Evolutionary conservation across 2,113 vertebrate genomes (phyloP).

Genomic region (Pelobates fuscus): DNA sequence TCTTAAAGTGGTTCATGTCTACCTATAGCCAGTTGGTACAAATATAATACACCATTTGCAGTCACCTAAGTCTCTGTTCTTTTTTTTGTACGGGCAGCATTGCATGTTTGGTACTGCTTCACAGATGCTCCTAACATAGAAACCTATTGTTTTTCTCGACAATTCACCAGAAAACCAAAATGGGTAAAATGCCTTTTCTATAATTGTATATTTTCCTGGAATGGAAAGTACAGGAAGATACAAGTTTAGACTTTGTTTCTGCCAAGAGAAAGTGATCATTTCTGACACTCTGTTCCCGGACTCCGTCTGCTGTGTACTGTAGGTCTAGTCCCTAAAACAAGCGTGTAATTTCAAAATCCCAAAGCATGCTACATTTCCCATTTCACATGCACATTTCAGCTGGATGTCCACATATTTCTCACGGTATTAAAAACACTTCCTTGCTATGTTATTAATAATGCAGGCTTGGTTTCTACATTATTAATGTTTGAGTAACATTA

Average conservation of each 20-base stretch:
- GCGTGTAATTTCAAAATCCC: constrained; percentile 7
- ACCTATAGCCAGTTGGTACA: too few species aligned
- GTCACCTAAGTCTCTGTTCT: too few species aligned
- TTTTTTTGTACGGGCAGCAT: too few species aligned
- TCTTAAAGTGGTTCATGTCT: too few species aligned
- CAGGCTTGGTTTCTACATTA: constrained; percentile 14
- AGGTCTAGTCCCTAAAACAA: constrained; percentile 1
- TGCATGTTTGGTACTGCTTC: not conserved
- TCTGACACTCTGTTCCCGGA: constrained; percentile 8
- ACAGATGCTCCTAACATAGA: not conserved
- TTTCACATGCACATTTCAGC: constrained; percentile 1
- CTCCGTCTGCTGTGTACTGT: not conserved
- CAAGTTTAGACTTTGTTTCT: not conserved
- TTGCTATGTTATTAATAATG: constrained; percentile 2
- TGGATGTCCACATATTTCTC: not conserved
- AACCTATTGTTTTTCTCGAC: not conserved
- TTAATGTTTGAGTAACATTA: not conserved
- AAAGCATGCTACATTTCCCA: constrained; percentile 10
- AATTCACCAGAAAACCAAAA: constrained; percentile 1
- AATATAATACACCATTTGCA: too few species aligned
- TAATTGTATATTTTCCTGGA: not conserved
- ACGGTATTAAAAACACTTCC: not conserved
- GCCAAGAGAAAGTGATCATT: not conserved
- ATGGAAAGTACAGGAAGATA: not conserved
- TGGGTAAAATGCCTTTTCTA: not conserved